Conservation (phyloP, 2,113 vertebrate species). For the Hiodon tergisus region DNA sequence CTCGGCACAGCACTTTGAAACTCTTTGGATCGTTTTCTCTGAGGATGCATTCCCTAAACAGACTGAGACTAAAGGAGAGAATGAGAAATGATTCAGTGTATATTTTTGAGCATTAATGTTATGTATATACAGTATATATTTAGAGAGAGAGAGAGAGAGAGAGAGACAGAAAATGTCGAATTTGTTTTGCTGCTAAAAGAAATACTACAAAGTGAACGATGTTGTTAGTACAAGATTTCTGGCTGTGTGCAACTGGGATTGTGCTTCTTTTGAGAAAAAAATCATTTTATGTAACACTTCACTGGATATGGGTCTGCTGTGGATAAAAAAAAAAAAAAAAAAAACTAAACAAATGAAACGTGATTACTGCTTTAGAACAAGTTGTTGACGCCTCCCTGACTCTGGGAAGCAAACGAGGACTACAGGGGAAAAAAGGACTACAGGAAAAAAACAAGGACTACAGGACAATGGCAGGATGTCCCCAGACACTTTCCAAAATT, state of each 20-base stretch:
- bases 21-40: slow-evolving; percentile 70
- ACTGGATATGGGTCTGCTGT: slow-evolving; percentile 66
- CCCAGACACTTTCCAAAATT: slow-evolving; percentile 20
- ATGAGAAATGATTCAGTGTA: slow-evolving; percentile 53
- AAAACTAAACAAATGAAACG: slow-evolving; percentile 26
- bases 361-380: neutral
- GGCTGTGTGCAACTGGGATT: slow-evolving; percentile 43
- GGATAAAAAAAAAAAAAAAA: slow-evolving; percentile 46
- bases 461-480: slow-evolving; percentile 30
- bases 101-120: slow-evolving; percentile 49
- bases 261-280: slow-evolving; percentile 31
- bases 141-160: slow-evolving; percentile 23
- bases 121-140: slow-evolving; percentile 24
- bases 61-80: slow-evolving; percentile 53
- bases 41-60: slow-evolving; percentile 83
- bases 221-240: slow-evolving; percentile 16
- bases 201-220: slow-evolving; percentile 42
- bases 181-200: slow-evolving; percentile 59
- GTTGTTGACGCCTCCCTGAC: slow-evolving; percentile 24
- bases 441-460: neutral
- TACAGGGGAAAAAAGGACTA: slow-evolving; percentile 38
- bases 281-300: slow-evolving; percentile 59
- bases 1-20: slow-evolving; percentile 91
- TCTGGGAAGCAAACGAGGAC: slow-evolving; percentile 33
- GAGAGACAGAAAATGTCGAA: slow-evolving; percentile 46